Evolutionary conservation across 1,140 invertebrate species (phyloP).

Genomic region (Geopemphigus sp.): DNA sequence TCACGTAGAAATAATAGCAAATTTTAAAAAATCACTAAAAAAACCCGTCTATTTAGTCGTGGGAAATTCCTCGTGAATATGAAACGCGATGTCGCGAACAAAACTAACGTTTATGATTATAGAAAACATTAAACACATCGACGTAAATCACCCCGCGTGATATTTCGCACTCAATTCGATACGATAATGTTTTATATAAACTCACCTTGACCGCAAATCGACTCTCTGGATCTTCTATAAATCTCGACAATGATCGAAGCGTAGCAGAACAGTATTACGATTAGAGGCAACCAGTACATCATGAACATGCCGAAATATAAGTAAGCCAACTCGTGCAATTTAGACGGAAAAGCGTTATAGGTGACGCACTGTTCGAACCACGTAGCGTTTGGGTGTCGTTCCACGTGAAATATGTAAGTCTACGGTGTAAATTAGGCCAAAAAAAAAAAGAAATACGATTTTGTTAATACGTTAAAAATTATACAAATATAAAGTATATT

Average conservation of each 20-base stretch:
- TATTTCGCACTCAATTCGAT: too few species aligned
- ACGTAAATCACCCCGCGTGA: too few species aligned
- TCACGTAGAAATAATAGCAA: too few species aligned
- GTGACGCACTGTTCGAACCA: conserved; percentile 82
- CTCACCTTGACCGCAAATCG: conserved; percentile 42
- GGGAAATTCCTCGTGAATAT: too few species aligned
- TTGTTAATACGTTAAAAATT: neutral
- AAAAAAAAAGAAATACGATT: conserved; percentile 39
- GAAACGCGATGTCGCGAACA: too few species aligned
- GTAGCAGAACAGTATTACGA: conserved; percentile 83
- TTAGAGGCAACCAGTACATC: conserved; percentile 81
- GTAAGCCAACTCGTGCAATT: conserved; percentile 70
- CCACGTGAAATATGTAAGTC: conserved; percentile 77
- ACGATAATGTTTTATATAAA: neutral
- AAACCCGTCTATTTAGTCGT: too few species aligned
- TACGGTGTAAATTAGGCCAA: conserved; percentile 55
- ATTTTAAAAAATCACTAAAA: too few species aligned
- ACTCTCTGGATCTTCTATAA: conserved; percentile 58
- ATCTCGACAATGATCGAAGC: conserved; percentile 79
- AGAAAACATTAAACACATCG: too few species aligned
- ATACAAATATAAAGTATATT: too few species aligned
- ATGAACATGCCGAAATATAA: conserved; percentile 73
- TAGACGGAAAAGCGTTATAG: conserved; percentile 67
- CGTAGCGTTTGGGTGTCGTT: conserved; percentile 69
- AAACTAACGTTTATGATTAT: too few species aligned